phyloP scores from a whole-genome alignment of 2,113 vertebrate species.

The Anarrhichthys ocellatus region DNA sequence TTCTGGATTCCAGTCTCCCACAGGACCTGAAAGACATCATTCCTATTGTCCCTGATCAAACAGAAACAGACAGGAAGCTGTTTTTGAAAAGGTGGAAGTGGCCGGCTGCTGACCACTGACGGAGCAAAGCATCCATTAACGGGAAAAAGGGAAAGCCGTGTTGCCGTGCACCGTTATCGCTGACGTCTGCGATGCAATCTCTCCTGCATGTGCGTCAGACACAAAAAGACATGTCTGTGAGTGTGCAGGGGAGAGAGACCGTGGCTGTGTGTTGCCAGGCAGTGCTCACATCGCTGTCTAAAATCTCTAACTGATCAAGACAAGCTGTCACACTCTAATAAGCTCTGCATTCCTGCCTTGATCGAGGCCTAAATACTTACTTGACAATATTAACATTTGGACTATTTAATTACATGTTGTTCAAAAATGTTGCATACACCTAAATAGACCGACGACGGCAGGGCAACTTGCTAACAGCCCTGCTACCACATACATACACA shows the following conservation, averaged over 20 bases:
- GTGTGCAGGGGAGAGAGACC: slow-evolving; percentile 14
- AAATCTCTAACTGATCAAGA: slow-evolving; percentile 69
- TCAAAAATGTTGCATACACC: neutral
- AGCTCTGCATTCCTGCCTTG: slow-evolving; percentile 68
- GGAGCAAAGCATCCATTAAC: slow-evolving; percentile 18
- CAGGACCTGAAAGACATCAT: slow-evolving; percentile 43
- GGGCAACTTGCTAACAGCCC: neutral
- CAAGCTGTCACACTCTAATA: slow-evolving; percentile 73
- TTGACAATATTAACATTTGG: slow-evolving; percentile 51
- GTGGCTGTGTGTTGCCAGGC: slow-evolving; percentile 61
- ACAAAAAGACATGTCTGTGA: neutral
- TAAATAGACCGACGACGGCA: neutral
- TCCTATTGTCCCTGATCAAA: slow-evolving; percentile 56
- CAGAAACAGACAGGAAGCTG: slow-evolving; percentile 56
- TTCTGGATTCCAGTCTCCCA: slow-evolving; percentile 58
- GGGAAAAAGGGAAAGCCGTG: slow-evolving; percentile 57
- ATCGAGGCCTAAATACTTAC: slow-evolving; percentile 61
- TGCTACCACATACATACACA: neutral
- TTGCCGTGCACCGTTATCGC: slow-evolving; percentile 32
- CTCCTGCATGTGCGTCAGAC: slow-evolving; percentile 25
- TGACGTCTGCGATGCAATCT: slow-evolving; percentile 10
- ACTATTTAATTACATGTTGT: slow-evolving; percentile 10
- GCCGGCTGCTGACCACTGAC: slow-evolving; percentile 32
- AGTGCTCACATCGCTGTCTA: slow-evolving; percentile 58
- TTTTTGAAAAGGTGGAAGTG: slow-evolving; percentile 72